phyloP scores from a whole-genome alignment of 2,113 vertebrate genomes.

The Cyanistes caeruleus region DNA sequence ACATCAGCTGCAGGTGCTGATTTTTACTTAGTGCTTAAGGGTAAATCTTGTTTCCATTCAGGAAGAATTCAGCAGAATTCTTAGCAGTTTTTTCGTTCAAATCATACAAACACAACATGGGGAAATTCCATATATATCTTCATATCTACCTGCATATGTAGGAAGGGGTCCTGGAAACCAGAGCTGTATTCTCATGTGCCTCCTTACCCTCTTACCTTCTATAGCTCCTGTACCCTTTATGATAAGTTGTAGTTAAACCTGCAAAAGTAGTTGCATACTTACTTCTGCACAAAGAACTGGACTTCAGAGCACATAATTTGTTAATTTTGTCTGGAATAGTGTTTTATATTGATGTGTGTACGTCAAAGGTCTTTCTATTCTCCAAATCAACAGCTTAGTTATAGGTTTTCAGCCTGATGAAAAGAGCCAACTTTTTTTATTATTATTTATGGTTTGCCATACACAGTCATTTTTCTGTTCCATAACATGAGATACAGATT shows the following conservation, averaged over 20 bases:
- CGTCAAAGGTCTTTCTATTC: neutral
- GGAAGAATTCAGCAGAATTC: neutral
- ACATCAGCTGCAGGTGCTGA: slow-evolving; percentile 34
- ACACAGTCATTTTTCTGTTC: neutral
- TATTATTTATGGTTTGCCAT: neutral
- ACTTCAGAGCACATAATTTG: neutral
- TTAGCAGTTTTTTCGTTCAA: neutral
- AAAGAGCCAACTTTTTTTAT: neutral
- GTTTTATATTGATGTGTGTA: no score
- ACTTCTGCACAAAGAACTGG: neutral
- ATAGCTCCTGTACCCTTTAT: neutral
- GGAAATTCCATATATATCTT: neutral
- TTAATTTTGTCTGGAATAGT: no score
- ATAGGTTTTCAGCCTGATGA: neutral
- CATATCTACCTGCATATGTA: rapidly evolving
- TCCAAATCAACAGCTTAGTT: neutral
- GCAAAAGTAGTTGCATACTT: neutral
- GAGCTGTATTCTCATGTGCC: neutral
- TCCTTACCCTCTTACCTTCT: neutral
- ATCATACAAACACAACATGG: neutral
- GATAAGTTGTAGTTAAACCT: neutral
- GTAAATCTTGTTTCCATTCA: neutral
- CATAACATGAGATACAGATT: neutral
- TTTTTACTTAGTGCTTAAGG: neutral
- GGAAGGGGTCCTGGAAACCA: neutral